Evolutionary conservation across 2,797 vertebrate species (phyloP), one percentile per base, ranked within the genome.

Genomic region (Etheostoma nigrum): DNA sequence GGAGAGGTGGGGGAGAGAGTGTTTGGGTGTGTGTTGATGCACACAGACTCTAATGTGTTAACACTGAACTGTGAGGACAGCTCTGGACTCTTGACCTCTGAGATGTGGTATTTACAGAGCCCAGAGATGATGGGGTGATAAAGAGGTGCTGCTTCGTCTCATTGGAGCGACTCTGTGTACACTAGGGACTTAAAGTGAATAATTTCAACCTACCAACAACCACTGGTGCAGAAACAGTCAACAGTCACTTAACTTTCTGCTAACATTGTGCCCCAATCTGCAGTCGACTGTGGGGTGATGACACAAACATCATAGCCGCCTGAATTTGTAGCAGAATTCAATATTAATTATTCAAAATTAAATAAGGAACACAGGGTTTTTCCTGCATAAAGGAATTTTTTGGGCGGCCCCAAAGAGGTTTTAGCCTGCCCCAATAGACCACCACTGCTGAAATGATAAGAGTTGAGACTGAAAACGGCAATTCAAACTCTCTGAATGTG

Each of bases 31-130:
- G 72, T 70, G 66, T 62, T 45, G 57, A 59, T 65, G 72, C 47
- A 75, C 62, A 58, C 44, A 65, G 64, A 75, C 48, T 23, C 16
- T 74, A 65, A 81, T 72, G 83, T 62, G 79, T 80, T 74, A 72
- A 87, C 71, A 52, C 64, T 67, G 69, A 78, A 54, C 66, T 52
- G 70, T 54, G 74, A 87, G 76, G 81, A 78, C 72, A 30, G 36
- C 14, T 6, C 70, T 89, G 92, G 88, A 94, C 92, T 84, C 86
- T 88, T 91, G 90, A 93, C 90, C 88, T 73, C 60, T 47, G 68
- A 54, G 80, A 87, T 19, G 58, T 6, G 12, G 16, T 91, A 88
- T 90, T 91, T 92, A 81, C 85, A 78, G 80, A 82, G 81, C 4
- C 67, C 64, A 19, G 72, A 78, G 89, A 82, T 83, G 86, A 91